These are phyloP conservation scores for Engraulis encrasicolus DNA, from an alignment of 2,113 vertebrate genomes.

Conservation along the genomic window DNA sequence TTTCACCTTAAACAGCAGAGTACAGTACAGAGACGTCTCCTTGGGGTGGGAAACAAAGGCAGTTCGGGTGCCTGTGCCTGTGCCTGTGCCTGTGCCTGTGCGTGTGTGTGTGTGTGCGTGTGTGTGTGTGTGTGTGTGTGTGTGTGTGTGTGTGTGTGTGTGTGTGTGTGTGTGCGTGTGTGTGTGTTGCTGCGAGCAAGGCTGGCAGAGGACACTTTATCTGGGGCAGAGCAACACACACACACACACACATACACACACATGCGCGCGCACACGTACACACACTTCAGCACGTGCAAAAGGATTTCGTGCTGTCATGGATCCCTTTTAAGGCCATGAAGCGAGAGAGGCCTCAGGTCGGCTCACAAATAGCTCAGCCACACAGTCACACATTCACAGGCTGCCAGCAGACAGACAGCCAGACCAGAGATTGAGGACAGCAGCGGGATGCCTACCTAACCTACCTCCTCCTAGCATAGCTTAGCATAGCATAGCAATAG, in stretches of 20 bases:
- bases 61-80: background rate
- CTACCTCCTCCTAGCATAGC: too few relatives aligned
- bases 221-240: constrained; percentile 34
- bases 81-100: too few relatives aligned
- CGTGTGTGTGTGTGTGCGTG: too few relatives aligned
- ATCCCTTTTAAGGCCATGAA: constrained; percentile 79
- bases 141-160: too few relatives aligned
- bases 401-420: constrained; percentile 27
- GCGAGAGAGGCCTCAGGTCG: constrained; percentile 70
- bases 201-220: background rate
- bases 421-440: background rate
- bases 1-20: constrained; percentile 12
- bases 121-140: too few relatives aligned
- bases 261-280: too few relatives aligned
- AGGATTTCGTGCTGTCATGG: constrained; percentile 45
- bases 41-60: background rate
- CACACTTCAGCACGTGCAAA: constrained; percentile 46
- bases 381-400: constrained; percentile 48
- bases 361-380: constrained; percentile 68
- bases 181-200: background rate
- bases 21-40: background rate
- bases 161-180: too few relatives aligned
- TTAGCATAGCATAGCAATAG: too few relatives aligned
- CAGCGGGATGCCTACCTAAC: too few relatives aligned
- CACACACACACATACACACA: too few relatives aligned